Evolutionary conservation across 2,797 vertebrate species (phyloP).

Genomic region (Atherinosoma microstoma): DNA sequence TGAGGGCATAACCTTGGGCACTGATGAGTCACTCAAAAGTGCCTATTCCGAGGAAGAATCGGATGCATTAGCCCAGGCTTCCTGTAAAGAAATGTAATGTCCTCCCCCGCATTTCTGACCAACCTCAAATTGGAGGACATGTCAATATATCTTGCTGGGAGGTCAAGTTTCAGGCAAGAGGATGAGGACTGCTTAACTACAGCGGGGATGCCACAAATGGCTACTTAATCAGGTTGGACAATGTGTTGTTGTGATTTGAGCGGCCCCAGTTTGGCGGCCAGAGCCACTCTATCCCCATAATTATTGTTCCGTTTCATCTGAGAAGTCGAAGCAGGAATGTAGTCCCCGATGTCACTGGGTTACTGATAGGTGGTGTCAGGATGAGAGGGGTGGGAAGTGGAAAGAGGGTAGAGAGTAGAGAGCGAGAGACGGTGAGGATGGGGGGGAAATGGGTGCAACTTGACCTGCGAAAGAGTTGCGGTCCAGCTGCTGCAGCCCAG

Average conservation of each 20-base stretch:
- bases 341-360: constrained; percentile 58
- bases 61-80: constrained; percentile 67
- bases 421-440: constrained; percentile 40
- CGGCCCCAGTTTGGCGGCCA: constrained; percentile 79
- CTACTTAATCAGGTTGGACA: constrained; percentile 85
- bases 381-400: constrained; percentile 43
- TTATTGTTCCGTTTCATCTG: constrained; percentile 83
- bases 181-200: constrained; percentile 76
- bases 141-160: constrained; percentile 77
- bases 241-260: constrained; percentile 85
- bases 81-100: constrained; percentile 79
- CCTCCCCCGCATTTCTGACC: constrained; percentile 64
- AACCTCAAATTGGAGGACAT: constrained; percentile 78
- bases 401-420: constrained; percentile 46
- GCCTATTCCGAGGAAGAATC: constrained; percentile 52
- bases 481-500: constrained; percentile 54
- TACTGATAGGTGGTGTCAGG: constrained; percentile 69
- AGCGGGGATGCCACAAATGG: constrained; percentile 79
- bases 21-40: constrained; percentile 52
- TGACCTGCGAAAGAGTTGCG: constrained; percentile 65
- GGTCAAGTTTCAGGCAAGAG: constrained; percentile 81
- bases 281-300: constrained; percentile 79
- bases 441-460: constrained; percentile 67
- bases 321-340: constrained; percentile 66
- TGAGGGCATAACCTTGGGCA: constrained; percentile 55